Conservation (phyloP, 2,888 invertebrate species). For the Plemyria rubiginata region DNA sequence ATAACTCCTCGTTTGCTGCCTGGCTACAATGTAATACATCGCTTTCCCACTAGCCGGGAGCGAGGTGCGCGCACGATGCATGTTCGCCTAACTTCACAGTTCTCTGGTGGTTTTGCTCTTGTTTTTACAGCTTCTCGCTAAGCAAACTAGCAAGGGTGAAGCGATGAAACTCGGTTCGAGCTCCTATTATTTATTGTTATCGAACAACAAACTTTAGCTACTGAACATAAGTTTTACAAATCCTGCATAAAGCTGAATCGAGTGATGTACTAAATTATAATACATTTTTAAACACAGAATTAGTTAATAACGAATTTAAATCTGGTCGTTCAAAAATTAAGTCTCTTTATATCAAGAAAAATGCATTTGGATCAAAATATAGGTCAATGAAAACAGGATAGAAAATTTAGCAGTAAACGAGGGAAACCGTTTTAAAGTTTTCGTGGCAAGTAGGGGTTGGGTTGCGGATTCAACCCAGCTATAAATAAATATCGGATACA, state of each 20-base stretch:
- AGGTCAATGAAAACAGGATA: slow-evolving; percentile 20
- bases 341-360: not conserved
- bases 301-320: not conserved
- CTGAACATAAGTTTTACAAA: not conserved
- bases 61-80: slow-evolving; percentile 56
- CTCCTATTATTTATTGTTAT: slow-evolving; percentile 22
- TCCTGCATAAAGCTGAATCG: too few species aligned
- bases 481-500: slow-evolving; percentile 75
- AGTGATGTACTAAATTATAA: too few species aligned
- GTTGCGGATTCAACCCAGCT: slow-evolving; percentile 59
- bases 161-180: slow-evolving; percentile 19
- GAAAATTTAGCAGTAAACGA: slow-evolving; percentile 41
- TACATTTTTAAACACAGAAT: not conserved
- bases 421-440: slow-evolving; percentile 60
- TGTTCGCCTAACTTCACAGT: slow-evolving; percentile 47
- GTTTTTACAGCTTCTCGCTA: slow-evolving; percentile 33
- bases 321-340: not conserved
- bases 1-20: slow-evolving; percentile 83
- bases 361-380: slow-evolving; percentile 1
- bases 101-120: slow-evolving; percentile 36
- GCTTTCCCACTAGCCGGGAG: slow-evolving; percentile 65
- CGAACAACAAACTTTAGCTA: not conserved
- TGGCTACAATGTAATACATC: slow-evolving; percentile 78
- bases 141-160: slow-evolving; percentile 24
- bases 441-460: slow-evolving; percentile 55